Conservation (phyloP, 2,888 invertebrate genomes). For the Dolomedes plantarius region DNA sequence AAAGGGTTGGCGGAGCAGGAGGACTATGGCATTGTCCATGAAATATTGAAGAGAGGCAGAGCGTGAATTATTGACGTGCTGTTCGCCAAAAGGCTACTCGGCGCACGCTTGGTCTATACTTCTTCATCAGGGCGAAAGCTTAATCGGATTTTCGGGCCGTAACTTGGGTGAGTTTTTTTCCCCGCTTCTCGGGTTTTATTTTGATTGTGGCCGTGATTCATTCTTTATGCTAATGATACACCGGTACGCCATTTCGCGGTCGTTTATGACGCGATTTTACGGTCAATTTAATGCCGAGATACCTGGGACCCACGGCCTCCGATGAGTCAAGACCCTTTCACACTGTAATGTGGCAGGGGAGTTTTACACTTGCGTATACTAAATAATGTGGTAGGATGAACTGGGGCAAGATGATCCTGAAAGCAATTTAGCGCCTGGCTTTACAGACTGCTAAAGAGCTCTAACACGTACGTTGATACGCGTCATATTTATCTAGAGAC, state of each 20-base stretch:
- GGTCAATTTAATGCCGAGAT: constrained; percentile 44
- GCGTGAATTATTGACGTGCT: constrained; percentile 58
- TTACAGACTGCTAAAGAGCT: too few species aligned
- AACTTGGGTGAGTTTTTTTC: constrained; percentile 34
- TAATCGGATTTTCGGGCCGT: constrained; percentile 61
- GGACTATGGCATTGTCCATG: constrained; percentile 24
- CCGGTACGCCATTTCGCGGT: constrained; percentile 37
- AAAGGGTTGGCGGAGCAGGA: constrained; percentile 42
- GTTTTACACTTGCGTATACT: not conserved
- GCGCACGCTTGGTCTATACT: constrained; percentile 24
- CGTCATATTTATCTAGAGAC: too few species aligned
- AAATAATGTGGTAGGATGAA: not conserved
- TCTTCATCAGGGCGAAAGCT: constrained; percentile 55
- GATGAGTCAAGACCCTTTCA: constrained; percentile 22
- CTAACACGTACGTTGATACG: too few species aligned
- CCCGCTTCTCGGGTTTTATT: constrained; percentile 10
- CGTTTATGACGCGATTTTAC: constrained; percentile 64
- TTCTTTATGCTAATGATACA: constrained; percentile 67
- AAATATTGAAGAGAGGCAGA: constrained; percentile 59
- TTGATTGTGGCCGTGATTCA: constrained; percentile 54
- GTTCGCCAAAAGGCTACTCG: constrained; percentile 15
- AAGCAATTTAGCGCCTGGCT: not conserved
- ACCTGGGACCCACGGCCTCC: not conserved
- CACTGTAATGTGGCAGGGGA: not conserved
- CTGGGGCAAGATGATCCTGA: not conserved